Conservation (phyloP, 1,140 invertebrate genomes). For the Macrobrachium rosenbergii region DNA sequence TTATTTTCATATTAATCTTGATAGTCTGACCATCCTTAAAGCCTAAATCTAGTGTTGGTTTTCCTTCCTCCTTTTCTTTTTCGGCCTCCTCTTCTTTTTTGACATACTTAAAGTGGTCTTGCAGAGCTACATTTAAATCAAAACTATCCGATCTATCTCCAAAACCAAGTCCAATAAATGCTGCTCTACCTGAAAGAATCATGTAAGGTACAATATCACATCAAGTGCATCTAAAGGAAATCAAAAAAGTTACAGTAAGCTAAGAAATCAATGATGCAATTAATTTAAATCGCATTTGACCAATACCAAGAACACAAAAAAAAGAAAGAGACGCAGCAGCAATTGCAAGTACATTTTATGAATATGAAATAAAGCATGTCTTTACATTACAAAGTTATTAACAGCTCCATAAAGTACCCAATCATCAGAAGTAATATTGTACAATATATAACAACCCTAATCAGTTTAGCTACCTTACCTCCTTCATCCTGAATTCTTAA, state of each 20-base stretch:
- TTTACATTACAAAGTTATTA: too few species aligned
- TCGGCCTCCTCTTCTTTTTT: conserved; percentile 89
- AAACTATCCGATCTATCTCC: conserved; percentile 98
- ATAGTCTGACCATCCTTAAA: conserved; percentile 99
- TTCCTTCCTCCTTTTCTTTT: conserved; percentile 79
- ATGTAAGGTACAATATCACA: conserved; percentile 10
- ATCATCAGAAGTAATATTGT: neutral
- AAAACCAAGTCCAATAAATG: conserved; percentile 98
- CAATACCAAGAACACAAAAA: too few species aligned
- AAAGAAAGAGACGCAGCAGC: too few species aligned
- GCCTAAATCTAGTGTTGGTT: conserved; percentile 91
- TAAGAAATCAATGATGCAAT: conserved; percentile 5
- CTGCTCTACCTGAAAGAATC: conserved; percentile 81
- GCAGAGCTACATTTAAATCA: conserved; percentile 97
- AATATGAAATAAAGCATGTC: too few species aligned
- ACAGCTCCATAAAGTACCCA: too few species aligned
- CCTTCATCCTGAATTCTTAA: conserved; percentile 94
- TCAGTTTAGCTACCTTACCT: conserved; percentile 73
- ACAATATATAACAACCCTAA: neutral
- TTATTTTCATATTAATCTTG: conserved; percentile 98
- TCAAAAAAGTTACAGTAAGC: conserved; percentile 31
- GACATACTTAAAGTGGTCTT: conserved; percentile 98
- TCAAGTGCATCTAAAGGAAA: neutral
- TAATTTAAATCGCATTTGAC: too few species aligned
- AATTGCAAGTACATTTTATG: too few species aligned